A percentile compares a stretch with the other conserved stretches of the same genome.
Conservation (phyloP, 2,113 vertebrate species). For the Ginglymostoma cirratum region DNA sequence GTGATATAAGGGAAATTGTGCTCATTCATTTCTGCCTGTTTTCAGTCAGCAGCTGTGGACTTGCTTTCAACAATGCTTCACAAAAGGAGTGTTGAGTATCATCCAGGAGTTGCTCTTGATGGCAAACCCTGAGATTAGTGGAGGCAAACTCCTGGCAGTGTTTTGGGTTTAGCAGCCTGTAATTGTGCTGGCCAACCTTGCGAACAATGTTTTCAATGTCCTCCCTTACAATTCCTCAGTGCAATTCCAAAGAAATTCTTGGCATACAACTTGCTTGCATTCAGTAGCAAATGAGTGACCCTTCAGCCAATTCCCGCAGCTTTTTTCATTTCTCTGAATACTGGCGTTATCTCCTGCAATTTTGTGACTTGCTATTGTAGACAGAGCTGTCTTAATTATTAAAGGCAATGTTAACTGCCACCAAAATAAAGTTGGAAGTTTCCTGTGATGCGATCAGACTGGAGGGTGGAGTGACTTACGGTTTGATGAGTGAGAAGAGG, state of each 20-base stretch:
- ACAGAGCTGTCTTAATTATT: background rate
- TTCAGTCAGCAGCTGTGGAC: background rate
- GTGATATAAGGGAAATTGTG: background rate
- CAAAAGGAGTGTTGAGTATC: background rate
- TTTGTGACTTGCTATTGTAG: background rate
- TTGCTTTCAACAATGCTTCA: background rate
- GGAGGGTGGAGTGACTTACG: background rate
- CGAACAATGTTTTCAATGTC: background rate
- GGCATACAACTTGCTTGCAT: background rate
- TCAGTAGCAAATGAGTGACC: background rate
- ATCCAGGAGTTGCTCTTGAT: background rate
- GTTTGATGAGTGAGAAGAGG: background rate
- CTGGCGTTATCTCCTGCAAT: background rate
- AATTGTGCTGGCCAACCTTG: background rate
- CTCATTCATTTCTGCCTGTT: background rate
- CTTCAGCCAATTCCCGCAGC: background rate
- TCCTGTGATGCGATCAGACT: background rate
- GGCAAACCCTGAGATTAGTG: background rate
- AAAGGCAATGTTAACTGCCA: background rate
- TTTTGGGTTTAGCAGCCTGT: background rate
- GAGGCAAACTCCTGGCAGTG: background rate
- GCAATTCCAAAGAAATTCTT: background rate
- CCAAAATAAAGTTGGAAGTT: background rate
- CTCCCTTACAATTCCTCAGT: background rate
- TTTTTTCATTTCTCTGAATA: background rate